Percentiles rank a stretch among this genome's conserved stretches.
phyloP scores from a whole-genome alignment of 2,888 invertebrate species.

The Punctoribates punctum region DNA sequence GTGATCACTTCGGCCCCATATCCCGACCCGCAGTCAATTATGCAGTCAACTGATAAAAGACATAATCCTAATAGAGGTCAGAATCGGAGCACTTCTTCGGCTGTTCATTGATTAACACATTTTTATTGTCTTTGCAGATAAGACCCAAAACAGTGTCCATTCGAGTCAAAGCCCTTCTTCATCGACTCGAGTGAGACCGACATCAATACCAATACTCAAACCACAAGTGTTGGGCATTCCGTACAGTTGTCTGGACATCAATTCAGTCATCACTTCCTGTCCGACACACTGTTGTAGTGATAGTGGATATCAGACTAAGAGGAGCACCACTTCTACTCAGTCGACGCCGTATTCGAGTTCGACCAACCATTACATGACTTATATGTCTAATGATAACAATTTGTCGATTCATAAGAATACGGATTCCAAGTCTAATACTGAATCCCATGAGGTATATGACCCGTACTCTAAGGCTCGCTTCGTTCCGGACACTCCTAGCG shows the following conservation, averaged over 20 bases:
- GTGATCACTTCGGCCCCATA: conserved; percentile 45
- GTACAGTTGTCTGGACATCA: conserved; percentile 40
- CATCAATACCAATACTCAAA: conserved; percentile 47
- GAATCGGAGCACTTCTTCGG: background rate
- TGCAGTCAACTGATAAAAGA: conserved; percentile 7
- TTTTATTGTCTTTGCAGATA: conserved; percentile 20
- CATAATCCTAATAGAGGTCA: conserved; percentile 23
- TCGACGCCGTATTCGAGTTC: background rate
- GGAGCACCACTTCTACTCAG: background rate
- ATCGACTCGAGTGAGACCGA: conserved; percentile 38
- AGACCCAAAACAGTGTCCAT: conserved; percentile 31
- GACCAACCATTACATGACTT: background rate
- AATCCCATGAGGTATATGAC: background rate
- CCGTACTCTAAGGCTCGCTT: conserved; percentile 9
- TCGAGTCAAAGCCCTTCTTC: conserved; percentile 25
- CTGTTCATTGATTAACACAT: background rate
- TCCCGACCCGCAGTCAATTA: conserved; percentile 26
- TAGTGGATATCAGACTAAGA: background rate
- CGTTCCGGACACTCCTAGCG: conserved; percentile 28
- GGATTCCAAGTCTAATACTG: conserved; percentile 3
- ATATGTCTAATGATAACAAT: background rate
- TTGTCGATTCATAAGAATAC: background rate
- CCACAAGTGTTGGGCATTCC: conserved; percentile 46
- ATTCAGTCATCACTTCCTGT: conserved; percentile 37
- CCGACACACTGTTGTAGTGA: conserved; percentile 37